Base-by-base conservation (phyloP, 2,797 vertebrate genomes). In the Balearica regulorum region DNA sequence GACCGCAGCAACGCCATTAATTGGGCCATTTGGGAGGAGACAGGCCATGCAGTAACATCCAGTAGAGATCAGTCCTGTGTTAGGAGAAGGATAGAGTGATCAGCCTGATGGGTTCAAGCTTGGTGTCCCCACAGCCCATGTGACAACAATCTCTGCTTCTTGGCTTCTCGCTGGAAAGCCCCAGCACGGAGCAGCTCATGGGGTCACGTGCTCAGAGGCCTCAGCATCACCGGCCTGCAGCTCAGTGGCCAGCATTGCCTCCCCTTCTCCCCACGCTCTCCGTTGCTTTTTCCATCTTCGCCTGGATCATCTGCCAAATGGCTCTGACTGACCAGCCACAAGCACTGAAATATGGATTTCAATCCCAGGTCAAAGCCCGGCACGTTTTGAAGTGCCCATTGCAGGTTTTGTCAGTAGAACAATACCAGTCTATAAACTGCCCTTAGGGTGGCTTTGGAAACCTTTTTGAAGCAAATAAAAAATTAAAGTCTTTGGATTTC, bases 141-240 rank as follows among this genome's bases (percentile, higher is more conserved):
- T 9, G 46, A 43, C 54, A 61, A 20, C 13, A 10, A 12, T 20
- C 26, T 55, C 54, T 75, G 46, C 26, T 60, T 57, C 78, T 72
- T 85, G 28, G 26, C 33, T 58, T 72, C n/a, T 82, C 24, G 28
- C n/a, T 44, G 35, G 24, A 54, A 82, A 41, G 18, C 12, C 25
- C 13, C 49, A 43, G 39, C 22, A 46, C 0, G 3, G 11, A 70
- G 55, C 19, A 83, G 9, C 5, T 77, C 10, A 9, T 13, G 35
- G 31, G 57, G 33, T 26, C 1, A 4, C 0, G 0, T 11, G 22
- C 37, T 82, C 54, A 46, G 70, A 9, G 0, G 3, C 15, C n/a
- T 14, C 1, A 1, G 13, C 33, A 25, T 44, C 83, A 44, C 13
- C 26, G 15, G 17, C 35, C 57, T 79, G 66, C 55, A 87, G 58